Conservation (phyloP, 2,113 vertebrate species). For the Axis porcinus region DNA sequence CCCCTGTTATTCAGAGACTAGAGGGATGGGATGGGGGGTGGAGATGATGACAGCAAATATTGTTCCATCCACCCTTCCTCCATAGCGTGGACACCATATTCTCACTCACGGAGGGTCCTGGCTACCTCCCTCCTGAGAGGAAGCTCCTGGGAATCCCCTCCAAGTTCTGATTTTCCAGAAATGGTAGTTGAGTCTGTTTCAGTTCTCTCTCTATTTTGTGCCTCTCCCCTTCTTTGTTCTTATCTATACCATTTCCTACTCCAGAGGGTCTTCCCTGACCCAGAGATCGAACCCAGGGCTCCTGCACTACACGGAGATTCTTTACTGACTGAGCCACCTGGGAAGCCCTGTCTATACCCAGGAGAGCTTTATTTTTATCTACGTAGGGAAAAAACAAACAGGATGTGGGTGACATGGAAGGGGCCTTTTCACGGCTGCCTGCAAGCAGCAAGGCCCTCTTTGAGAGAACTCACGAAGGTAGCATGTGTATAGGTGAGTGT, state of each 20-base stretch:
- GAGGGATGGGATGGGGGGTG: not conserved
- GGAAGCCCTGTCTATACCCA: not conserved
- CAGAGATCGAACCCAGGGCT: not conserved
- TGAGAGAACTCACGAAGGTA: not conserved
- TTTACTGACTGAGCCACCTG: not conserved
- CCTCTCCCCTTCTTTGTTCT: not conserved
- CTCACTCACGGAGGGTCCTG: not conserved
- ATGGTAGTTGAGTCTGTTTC: not conserved
- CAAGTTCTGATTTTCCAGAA: not conserved
- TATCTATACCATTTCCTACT: not conserved
- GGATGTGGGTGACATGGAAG: not conserved
- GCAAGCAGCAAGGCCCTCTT: not conserved
- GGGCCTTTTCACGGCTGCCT: not conserved
- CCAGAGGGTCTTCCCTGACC: not conserved
- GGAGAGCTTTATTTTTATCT: not conserved
- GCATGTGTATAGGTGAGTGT: not conserved
- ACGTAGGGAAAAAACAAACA: not conserved
- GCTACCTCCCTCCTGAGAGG: not conserved
- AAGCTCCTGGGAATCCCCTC: not conserved
- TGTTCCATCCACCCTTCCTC: accelerated
- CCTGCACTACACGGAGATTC: not conserved
- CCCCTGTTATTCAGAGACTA: not conserved
- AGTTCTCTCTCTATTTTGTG: not conserved
- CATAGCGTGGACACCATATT: not conserved
- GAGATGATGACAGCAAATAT: not conserved